Conservation (phyloP, 2,113 vertebrate genomes). For the Rhipidura dahli region DNA sequence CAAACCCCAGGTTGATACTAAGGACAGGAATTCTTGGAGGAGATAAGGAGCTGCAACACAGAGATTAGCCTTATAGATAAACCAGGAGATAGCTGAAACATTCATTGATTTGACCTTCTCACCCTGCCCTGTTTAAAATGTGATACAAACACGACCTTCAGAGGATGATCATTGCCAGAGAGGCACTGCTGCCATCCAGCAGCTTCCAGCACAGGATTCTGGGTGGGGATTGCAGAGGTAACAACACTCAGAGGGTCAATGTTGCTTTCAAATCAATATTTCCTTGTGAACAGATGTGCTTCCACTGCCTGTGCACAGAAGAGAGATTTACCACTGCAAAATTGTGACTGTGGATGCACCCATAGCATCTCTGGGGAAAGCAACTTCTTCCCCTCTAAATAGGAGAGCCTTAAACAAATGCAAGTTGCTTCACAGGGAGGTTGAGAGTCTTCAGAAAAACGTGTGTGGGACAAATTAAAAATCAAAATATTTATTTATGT, state of each 20-base stretch:
- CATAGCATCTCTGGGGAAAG: not conserved
- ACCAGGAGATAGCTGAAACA: not conserved
- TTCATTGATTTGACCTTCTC: not conserved
- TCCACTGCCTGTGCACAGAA: not conserved
- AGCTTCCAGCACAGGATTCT: not conserved
- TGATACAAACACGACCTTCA: not conserved
- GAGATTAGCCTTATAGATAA: not conserved
- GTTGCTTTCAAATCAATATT: constrained; percentile 2
- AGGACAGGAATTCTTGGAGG: not conserved
- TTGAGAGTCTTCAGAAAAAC: not conserved
- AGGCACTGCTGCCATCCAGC: not conserved
- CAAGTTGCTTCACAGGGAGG: not conserved
- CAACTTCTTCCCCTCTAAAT: not conserved
- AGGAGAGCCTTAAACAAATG: not conserved
- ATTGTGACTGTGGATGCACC: not conserved
- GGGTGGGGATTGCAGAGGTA: not conserved
- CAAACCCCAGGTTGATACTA: not conserved
- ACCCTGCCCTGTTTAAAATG: not conserved
- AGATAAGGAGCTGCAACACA: not conserved
- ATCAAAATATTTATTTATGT: not conserved
- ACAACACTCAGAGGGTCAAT: not conserved
- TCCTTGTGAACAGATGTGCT: not conserved
- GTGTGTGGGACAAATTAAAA: not conserved
- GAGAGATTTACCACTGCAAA: not conserved
- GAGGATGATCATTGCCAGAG: fast-evolving